Percentiles rank a stretch among this genome's conserved stretches.
These are phyloP conservation scores for Lochmaea capreae DNA, from an alignment of 2,888 invertebrate species.

Conservation along the genomic window DNA sequence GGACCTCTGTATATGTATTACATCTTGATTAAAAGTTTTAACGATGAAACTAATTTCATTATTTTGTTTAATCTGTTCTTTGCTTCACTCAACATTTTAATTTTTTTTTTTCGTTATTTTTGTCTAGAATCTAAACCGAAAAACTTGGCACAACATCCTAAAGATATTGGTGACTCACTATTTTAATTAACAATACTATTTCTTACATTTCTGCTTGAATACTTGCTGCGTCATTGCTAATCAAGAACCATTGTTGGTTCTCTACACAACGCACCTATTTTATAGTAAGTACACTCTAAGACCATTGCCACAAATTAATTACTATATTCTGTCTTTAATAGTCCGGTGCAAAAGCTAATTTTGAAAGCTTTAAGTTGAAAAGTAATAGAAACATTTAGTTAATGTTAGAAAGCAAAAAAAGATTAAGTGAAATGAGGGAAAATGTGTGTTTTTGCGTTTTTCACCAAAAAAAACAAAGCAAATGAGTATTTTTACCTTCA, in stretches of 20 bases:
- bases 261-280: slow-evolving; percentile 6
- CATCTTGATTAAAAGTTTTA: too few species aligned
- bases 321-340: too few species aligned
- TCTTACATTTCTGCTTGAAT: slow-evolving; percentile 22
- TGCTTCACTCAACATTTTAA: background rate
- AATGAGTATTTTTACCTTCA: too few species aligned
- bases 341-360: too few species aligned
- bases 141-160: slow-evolving; percentile 1
- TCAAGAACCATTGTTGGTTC: slow-evolving; percentile 20
- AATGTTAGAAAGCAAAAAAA: too few species aligned
- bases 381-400: too few species aligned
- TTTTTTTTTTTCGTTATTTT: background rate
- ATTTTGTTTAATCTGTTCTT: background rate
- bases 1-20: too few species aligned
- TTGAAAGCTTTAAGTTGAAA: too few species aligned
- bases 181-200: slow-evolving; percentile 12
- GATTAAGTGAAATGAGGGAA: too few species aligned
- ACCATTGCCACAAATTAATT: slow-evolving; percentile 1
- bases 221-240: slow-evolving; percentile 13
- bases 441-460: too few species aligned
- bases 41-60: background rate
- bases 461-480: too few species aligned
- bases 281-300: background rate
- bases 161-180: slow-evolving; percentile 18
- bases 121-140: background rate